These are phyloP conservation scores for Brachionus angularis DNA, from an alignment of 1,140 invertebrate genomes.

Conservation along the genomic window DNA sequence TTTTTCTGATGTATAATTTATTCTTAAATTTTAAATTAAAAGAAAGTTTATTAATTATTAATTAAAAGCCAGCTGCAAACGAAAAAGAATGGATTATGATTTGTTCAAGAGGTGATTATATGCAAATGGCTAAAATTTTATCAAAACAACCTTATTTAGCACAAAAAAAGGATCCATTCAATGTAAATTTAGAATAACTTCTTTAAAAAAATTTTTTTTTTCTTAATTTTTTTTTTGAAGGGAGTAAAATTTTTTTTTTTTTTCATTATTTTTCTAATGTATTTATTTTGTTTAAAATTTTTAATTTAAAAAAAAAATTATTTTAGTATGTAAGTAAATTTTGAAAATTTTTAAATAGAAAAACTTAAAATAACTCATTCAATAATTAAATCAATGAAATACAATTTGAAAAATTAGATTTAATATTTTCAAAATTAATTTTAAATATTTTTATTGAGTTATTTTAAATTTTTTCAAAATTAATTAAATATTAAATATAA, in stretches of 20 bases:
- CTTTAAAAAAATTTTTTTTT: neutral
- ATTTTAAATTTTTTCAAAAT: too few species aligned
- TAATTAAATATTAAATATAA: too few species aligned
- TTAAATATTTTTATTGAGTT: too few species aligned
- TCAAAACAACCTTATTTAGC: constrained; percentile 37
- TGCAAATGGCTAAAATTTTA: constrained; percentile 25
- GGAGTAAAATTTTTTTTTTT: constrained; percentile 1
- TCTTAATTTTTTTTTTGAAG: neutral
- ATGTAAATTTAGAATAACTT: too few species aligned
- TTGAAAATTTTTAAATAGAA: too few species aligned
- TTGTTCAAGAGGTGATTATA: constrained; percentile 38
- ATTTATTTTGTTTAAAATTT: neutral
- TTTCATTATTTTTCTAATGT: neutral
- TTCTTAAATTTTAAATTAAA: neutral
- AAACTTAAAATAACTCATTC: too few species aligned
- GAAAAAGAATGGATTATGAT: constrained; percentile 42
- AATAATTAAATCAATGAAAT: too few species aligned
- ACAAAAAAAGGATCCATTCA: constrained; percentile 42
- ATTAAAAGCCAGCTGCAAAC: neutral
- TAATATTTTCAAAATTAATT: too few species aligned
- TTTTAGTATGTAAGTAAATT: constrained; percentile 33
- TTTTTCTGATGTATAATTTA: constrained; percentile 15
- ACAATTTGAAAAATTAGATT: too few species aligned
- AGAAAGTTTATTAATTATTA: neutral
- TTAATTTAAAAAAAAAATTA: neutral